phyloP scores from a whole-genome alignment of 1,140 invertebrate genomes.

The Neuroterus valhalla region DNA sequence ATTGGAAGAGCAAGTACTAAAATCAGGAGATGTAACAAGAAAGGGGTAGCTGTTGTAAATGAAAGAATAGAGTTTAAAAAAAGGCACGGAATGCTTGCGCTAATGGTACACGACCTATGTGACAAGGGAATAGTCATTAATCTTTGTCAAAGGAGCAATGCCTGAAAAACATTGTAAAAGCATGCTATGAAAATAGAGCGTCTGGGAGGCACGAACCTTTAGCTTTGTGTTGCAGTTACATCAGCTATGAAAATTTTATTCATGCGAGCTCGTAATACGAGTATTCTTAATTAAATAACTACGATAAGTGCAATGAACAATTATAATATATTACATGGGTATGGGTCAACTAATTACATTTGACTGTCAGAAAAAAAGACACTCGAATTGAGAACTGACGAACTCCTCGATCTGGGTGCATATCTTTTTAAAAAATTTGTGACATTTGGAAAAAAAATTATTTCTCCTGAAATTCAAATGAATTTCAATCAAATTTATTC shows the following conservation, averaged over 20 bases:
- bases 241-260: neutral
- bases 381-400: no score
- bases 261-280: neutral
- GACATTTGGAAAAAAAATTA: no score
- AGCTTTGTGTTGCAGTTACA: neutral
- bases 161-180: constrained; percentile 15
- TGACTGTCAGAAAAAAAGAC: no score
- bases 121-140: constrained; percentile 16
- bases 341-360: no score
- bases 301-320: no score
- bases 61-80: neutral
- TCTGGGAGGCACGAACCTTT: neutral
- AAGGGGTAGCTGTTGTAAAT: constrained; percentile 1
- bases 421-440: no score
- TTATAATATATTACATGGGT: no score
- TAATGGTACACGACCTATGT: constrained; percentile 27
- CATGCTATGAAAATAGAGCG: constrained; percentile 6
- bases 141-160: constrained; percentile 21
- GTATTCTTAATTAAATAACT: no score
- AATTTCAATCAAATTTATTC: no score
- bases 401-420: no score
- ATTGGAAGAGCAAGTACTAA: neutral
- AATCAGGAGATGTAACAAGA: neutral
- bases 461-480: no score
- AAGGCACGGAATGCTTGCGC: constrained; percentile 10